A percentile compares a stretch with the other conserved stretches of the same genome.
Evolutionary conservation across 1,140 invertebrate species (phyloP).

Genomic region (Laodelphax striatellus): DNA sequence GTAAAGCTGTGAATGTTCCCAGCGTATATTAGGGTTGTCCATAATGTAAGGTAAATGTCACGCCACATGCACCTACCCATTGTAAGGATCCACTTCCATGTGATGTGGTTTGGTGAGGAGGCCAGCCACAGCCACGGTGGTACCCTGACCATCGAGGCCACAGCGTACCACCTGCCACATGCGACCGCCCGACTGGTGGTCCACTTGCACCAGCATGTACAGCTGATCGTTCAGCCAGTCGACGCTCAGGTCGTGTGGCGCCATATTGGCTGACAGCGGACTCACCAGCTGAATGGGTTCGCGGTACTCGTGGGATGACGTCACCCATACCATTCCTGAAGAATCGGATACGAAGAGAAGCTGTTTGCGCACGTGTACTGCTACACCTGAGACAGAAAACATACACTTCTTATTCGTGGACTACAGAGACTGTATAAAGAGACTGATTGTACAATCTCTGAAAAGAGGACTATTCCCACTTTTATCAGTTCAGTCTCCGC

Average conservation of each 20-base stretch:
- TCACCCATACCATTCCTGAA: constrained; percentile 44
- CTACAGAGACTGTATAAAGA: no score
- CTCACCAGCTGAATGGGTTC: constrained; percentile 20
- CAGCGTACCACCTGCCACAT: constrained; percentile 63
- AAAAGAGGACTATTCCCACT: no score
- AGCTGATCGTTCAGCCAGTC: constrained; percentile 80
- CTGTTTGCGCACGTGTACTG: constrained; percentile 54
- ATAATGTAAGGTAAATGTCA: background rate
- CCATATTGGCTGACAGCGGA: constrained; percentile 29
- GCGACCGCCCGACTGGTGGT: constrained; percentile 32
- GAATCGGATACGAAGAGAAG: constrained; percentile 65
- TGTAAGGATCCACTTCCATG: constrained; percentile 82
- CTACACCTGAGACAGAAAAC: constrained; percentile 47
- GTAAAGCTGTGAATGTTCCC: no score
- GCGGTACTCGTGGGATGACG: constrained; percentile 31
- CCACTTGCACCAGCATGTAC: constrained; percentile 60
- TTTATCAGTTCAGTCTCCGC: no score
- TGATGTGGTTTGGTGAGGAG: constrained; percentile 54
- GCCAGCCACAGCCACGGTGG: constrained; percentile 51
- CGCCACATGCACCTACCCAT: constrained; percentile 48
- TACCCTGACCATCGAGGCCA: constrained; percentile 52
- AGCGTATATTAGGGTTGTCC: background rate
- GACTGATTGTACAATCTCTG: no score
- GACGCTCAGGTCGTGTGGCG: constrained; percentile 54
- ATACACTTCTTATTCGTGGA: no score